Base-by-base conservation (phyloP, 2,113 vertebrate genomes). In the Phylloscopus trochiloides region DNA sequence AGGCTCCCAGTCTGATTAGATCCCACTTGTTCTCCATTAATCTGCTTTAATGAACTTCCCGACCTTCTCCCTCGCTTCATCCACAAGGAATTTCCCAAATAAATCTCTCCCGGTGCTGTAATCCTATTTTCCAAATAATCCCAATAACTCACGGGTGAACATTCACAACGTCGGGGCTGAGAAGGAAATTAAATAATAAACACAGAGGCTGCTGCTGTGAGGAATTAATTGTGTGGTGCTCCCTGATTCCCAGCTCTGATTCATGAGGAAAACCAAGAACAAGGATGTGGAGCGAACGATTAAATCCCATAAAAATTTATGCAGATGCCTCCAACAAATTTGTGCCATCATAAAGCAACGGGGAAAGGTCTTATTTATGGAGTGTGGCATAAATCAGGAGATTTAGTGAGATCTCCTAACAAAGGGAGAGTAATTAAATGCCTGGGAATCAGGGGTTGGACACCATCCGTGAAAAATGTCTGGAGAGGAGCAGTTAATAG, bases 11-110 rank as follows among this genome's bases (percentile, higher is more conserved):
- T 22, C 78, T 78, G 65, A 80, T 74, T 71, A 84, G 91, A 87
- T 82, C 80, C 74, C 57, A 22, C 88, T 95, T 94, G 85, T 86
- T 92, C 86, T 55, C 55, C 92, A 94, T 96, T 93, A 82, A 96
- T 95, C 94, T 83, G 42, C 21, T 95, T 88, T 96, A 97, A 97
- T 93, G 92, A 96, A 96, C 92, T 95, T 88, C 88, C 65, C 50
- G 95, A 95, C 96, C 95, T 94, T 89, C 83, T 85, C 90, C 78
- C 57, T 71, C 7, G 7, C 57, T 61, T 76, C 92, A 71, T 72
- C 48, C 74, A 75, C 2, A 7, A 88, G 94, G 80, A 93, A 91
- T 86, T 94, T 96, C 47, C 86, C 5, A 5, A 88, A 92, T 90
- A 75, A 96, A 95, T 94, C 74, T 73, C 20, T 4, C 79, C 63